Evolutionary conservation across 2,888 invertebrate genomes (phyloP), one percentile per base, ranked within the genome.

Genomic region (Boloria selene): DNA sequence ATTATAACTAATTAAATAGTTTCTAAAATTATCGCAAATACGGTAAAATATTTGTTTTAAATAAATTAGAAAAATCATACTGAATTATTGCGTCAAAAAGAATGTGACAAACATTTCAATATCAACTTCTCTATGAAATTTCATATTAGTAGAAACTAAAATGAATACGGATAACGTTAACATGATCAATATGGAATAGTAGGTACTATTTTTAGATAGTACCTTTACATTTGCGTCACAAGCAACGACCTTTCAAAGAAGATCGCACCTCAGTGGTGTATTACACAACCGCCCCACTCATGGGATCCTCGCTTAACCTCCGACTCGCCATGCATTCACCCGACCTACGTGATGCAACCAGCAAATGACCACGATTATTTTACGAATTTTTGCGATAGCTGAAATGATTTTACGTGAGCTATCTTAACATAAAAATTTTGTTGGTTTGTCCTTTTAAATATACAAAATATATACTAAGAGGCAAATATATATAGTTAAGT

Each of bases 211-310:
- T 38, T 38, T 38, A 38, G 31, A 38, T 38, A 38, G 31, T 38
- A 38, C 31, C 10, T 38, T 55, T 61, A 65, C 65, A 69, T 74
- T 72, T 67, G 73, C 70, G 68, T 68, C 67, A 69, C 66, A 64
- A 61, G 64, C 56, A 68, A 60, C 79, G 89, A 91, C 90, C 91
- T 91, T 91, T 91, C 76, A 79, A 75, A 68, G 85, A 86, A 85
- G 87, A 88, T 88, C 79, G 74, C 77, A 86, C 85, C 85, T 88
- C 82, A 79, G 83, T 74, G 75, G 74, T 68, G 67, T 49, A 72
- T 77, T 76, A 75, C 76, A 75, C 75, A 77, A 75, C 10, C 84
- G 80, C 79, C 83, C 80, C 79, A 76, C 73, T 70, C 71, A 79
- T 83, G 81, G 79, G 81, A 83, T 82, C 77, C 73, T 72, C 72